These are phyloP conservation scores for Criorhina ranunculi DNA, from an alignment of 2,888 invertebrate genomes.

Conservation along the genomic window DNA sequence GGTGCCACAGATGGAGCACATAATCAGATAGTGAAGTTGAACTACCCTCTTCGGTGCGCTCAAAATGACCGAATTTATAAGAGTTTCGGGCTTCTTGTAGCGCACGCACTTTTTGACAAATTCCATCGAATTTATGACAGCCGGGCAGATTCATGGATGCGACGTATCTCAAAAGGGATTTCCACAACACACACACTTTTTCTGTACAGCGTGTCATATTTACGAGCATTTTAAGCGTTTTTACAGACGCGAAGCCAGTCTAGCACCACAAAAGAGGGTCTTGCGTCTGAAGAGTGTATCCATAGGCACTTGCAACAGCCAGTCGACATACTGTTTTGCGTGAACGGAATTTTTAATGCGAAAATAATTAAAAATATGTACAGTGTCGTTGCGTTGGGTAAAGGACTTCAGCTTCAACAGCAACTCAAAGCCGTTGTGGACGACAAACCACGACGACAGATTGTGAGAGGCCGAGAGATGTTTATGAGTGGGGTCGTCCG, in stretches of 20 bases:
- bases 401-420: constrained; percentile 29
- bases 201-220: constrained; percentile 67
- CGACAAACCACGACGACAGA: constrained; percentile 41
- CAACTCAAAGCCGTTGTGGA: constrained; percentile 5
- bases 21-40: constrained; percentile 40
- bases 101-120: constrained; percentile 62
- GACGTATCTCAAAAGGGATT: not conserved
- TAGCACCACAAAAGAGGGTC: constrained; percentile 18
- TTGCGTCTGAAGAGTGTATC: constrained; percentile 51
- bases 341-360: constrained; percentile 73
- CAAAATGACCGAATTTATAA: constrained; percentile 27
- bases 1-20: constrained; percentile 47
- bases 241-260: constrained; percentile 49
- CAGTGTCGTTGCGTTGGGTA: constrained; percentile 23
- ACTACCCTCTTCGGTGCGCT: too few species aligned
- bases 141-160: constrained; percentile 48
- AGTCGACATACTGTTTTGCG: constrained; percentile 54
- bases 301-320: constrained; percentile 43
- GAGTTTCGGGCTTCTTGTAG: not conserved
- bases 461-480: constrained; percentile 38
- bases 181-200: constrained; percentile 37
- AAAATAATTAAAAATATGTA: constrained; percentile 73
- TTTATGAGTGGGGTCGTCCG: constrained; percentile 51
- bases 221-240: constrained; percentile 68
- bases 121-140: constrained; percentile 67